phyloP scores from a whole-genome alignment of 2,888 invertebrate species.

The Melinopterus prodromus region DNA sequence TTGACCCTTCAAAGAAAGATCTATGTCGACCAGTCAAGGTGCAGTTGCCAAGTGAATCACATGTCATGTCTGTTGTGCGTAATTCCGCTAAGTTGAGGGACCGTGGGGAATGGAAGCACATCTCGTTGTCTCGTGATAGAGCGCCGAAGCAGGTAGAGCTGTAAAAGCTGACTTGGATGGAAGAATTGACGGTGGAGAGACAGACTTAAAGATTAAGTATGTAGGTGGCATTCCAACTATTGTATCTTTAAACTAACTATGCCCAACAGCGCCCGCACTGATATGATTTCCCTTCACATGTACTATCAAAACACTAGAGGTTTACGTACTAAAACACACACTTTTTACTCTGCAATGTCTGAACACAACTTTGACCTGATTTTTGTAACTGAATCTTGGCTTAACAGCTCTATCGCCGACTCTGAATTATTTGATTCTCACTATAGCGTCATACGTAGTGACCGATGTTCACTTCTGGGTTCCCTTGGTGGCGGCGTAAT shows the following conservation, averaged over 20 bases:
- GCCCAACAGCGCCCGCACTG: neutral
- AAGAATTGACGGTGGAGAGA: constrained; percentile 15
- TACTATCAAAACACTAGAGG: neutral
- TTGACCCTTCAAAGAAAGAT: neutral
- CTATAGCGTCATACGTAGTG: neutral
- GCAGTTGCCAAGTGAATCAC: neutral
- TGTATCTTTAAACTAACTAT: constrained; percentile 15
- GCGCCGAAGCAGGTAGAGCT: constrained; percentile 9
- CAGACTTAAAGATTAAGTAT: constrained; percentile 19
- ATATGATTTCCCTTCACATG: neutral
- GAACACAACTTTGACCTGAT: neutral
- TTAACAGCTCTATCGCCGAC: neutral
- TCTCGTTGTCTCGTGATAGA: neutral
- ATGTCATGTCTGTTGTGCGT: constrained; percentile 10
- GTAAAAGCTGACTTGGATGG: constrained; percentile 6
- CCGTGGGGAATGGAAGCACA: neutral
- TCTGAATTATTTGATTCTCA: neutral
- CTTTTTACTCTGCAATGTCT: neutral
- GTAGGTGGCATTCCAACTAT: constrained; percentile 15
- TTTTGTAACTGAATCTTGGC: neutral
- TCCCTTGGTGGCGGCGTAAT: neutral
- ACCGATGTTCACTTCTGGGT: neutral
- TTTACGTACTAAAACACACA: neutral
- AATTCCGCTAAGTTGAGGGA: neutral
- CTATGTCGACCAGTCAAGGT: constrained; percentile 12